Conservation (phyloP, 1,140 invertebrate species). For the Scaptomyza hsui region DNA sequence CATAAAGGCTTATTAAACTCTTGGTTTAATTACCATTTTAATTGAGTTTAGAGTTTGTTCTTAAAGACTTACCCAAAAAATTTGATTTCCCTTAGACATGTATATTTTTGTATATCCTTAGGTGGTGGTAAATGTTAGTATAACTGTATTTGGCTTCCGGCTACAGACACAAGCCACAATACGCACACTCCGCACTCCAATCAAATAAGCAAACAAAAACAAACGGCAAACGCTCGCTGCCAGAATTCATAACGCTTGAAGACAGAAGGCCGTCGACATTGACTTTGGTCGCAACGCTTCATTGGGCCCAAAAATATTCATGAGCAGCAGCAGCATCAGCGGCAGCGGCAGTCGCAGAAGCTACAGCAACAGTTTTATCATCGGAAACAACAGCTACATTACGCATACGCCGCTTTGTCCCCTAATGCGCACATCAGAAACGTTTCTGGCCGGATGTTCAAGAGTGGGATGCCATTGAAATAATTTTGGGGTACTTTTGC, state of each 20-base stretch:
- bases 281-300: constrained; percentile 19
- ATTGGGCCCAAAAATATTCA: constrained; percentile 54
- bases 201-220: constrained; percentile 58
- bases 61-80: background rate
- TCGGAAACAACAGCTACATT: constrained; percentile 46
- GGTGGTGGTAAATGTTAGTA: constrained; percentile 24
- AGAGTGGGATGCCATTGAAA: constrained; percentile 3
- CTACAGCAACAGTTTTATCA: constrained; percentile 31
- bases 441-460: constrained; percentile 5
- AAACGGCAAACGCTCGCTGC: constrained; percentile 34
- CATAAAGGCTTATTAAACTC: background rate
- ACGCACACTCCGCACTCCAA: constrained; percentile 43
- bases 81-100: background rate
- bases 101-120: background rate
- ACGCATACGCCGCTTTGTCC: constrained; percentile 57
- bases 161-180: constrained; percentile 32
- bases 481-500: constrained; percentile 24
- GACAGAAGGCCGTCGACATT: constrained; percentile 5
- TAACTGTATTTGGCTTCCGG: constrained; percentile 47
- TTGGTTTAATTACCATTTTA: background rate
- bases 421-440: constrained; percentile 44
- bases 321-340: constrained; percentile 22
- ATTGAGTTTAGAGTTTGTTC: background rate
- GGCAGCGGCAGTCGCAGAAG: constrained; percentile 5
- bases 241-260: constrained; percentile 54